phyloP scores from a whole-genome alignment of 2,113 vertebrate species.

The Vidua macroura region DNA sequence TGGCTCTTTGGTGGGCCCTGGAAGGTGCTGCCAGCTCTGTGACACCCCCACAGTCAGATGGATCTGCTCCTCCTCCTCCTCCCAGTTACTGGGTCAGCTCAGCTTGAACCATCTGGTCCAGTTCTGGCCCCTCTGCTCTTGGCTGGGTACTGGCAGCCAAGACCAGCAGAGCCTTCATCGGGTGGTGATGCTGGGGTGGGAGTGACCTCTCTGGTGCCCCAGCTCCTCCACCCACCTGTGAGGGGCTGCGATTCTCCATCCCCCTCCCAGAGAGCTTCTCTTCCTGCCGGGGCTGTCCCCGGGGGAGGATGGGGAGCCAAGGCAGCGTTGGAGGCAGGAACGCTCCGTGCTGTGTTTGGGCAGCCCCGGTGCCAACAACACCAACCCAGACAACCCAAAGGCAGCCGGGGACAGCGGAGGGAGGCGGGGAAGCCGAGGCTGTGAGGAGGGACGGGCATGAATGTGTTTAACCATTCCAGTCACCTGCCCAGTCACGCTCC shows the following conservation, averaged over 20 bases:
- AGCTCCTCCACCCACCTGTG: fast-evolving
- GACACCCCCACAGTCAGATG: not conserved
- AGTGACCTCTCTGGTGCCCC: not conserved
- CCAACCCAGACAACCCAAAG: fast-evolving
- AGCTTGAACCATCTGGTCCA: slow-evolving; percentile 52
- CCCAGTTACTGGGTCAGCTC: slow-evolving; percentile 23
- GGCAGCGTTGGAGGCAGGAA: fast-evolving
- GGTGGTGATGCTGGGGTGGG: fast-evolving
- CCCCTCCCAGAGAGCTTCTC: not conserved
- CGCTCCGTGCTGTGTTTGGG: not conserved
- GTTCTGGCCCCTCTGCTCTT: not conserved
- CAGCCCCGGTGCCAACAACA: not conserved
- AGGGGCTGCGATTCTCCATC: not conserved
- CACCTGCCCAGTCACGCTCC: not conserved
- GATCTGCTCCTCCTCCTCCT: not conserved
- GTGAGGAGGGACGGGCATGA: fast-evolving
- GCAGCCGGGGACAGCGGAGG: not conserved
- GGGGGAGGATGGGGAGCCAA: not conserved
- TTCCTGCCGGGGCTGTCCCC: too few relatives aligned
- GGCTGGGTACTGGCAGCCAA: not conserved
- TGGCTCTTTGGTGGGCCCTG: not conserved
- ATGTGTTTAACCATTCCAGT: slow-evolving; percentile 26
- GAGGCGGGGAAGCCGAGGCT: not conserved
- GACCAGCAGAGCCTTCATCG: not conserved
- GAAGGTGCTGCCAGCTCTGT: not conserved